phyloP scores from a whole-genome alignment of 2,888 invertebrate species.

The Cacoxenus indagator region DNA sequence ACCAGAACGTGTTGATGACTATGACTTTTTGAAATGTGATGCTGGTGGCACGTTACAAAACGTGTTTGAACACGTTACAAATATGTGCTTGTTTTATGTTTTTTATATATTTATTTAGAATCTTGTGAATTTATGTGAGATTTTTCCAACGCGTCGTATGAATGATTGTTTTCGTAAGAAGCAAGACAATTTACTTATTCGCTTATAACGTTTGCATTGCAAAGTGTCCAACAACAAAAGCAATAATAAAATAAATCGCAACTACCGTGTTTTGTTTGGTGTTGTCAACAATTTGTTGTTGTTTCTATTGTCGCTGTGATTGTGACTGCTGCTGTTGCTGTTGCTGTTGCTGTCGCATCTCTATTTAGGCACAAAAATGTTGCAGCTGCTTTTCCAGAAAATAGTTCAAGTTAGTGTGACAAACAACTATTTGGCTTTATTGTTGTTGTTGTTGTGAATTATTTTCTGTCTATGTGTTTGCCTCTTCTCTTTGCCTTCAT shows the following conservation, averaged over 20 bases:
- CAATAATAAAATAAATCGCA: constrained; percentile 4
- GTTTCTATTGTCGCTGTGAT: constrained; percentile 17
- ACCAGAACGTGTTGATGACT: too few species aligned
- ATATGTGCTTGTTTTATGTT: background rate
- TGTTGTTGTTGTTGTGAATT: constrained; percentile 1
- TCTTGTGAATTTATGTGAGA: background rate
- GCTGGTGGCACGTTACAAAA: background rate
- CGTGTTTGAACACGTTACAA: background rate
- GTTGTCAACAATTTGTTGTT: constrained; percentile 24
- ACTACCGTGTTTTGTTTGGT: constrained; percentile 52
- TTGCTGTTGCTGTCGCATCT: constrained; percentile 51
- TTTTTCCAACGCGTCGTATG: constrained; percentile 29
- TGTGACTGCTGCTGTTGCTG: constrained; percentile 34
- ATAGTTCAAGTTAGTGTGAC: constrained; percentile 17
- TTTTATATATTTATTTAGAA: background rate
- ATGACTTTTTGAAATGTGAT: background rate
- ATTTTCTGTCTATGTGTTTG: background rate
- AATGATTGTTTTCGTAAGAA: constrained; percentile 24
- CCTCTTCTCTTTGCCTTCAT: constrained; percentile 57
- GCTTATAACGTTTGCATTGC: background rate
- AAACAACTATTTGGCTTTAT: constrained; percentile 5
- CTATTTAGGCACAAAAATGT: constrained; percentile 62
- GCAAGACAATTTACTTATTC: background rate
- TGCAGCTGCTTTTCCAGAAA: constrained; percentile 56
- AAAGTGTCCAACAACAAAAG: background rate